Conservation (phyloP, 1,140 invertebrate genomes). For the Calliphora vicina region DNA sequence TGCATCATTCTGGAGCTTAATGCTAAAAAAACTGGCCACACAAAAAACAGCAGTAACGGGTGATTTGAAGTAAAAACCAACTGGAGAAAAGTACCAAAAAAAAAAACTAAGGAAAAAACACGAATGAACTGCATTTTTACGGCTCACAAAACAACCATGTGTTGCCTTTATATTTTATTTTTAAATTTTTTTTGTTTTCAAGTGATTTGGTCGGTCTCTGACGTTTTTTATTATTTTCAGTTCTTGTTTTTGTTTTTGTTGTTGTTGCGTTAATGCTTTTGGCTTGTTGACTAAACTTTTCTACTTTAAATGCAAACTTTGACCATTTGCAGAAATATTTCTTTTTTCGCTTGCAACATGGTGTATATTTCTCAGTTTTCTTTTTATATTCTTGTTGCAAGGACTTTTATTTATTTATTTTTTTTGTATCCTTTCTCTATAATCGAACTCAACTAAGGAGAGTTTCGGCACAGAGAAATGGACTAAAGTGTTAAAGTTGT, state of each 20-base stretch:
- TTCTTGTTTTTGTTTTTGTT: not conserved
- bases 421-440: not conserved
- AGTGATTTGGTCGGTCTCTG: conserved; percentile 10
- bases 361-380: not conserved
- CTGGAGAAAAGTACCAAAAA: not conserved
- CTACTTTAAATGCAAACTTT: conserved; percentile 31
- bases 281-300: conserved; percentile 29
- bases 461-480: not conserved
- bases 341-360: conserved; percentile 8
- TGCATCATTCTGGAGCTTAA: not conserved
- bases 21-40: not conserved
- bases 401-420: not conserved
- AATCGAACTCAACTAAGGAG: not conserved
- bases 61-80: not conserved
- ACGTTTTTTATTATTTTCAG: too few species aligned
- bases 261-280: conserved; percentile 16
- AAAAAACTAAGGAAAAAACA: too few species aligned
- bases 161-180: conserved; percentile 22
- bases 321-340: conserved; percentile 26
- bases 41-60: not conserved
- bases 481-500: conserved; percentile 25
- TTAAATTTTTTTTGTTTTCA: conserved; percentile 12
- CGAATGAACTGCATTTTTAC: conserved; percentile 26
- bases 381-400: not conserved
- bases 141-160: conserved; percentile 32